phyloP scores from a whole-genome alignment of 2,113 vertebrate genomes.

The Turnix velox region DNA sequence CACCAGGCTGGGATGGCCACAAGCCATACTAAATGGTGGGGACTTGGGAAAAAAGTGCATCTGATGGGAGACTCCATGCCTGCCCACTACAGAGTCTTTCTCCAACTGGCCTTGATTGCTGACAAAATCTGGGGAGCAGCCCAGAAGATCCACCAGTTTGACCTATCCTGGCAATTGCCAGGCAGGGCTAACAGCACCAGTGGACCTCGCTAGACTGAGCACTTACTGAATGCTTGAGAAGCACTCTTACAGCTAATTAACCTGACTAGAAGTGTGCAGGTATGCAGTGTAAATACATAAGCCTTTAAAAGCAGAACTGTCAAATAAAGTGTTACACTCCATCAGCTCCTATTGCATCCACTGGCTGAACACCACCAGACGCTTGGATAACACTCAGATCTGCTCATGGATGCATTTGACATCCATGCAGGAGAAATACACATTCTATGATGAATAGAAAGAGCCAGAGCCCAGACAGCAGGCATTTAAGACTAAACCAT shows the following conservation, averaged over 20 bases:
- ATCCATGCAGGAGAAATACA: conserved; percentile 6
- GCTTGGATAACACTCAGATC: conserved; percentile 9
- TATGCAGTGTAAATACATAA: conserved; percentile 42
- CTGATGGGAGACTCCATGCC: neutral
- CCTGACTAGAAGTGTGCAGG: conserved; percentile 43
- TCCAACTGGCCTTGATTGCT: neutral
- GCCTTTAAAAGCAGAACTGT: conserved; percentile 63
- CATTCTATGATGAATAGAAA: neutral
- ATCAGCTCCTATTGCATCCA: conserved; percentile 28
- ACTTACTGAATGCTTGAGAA: conserved; percentile 6
- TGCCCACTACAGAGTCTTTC: neutral
- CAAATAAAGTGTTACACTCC: conserved; percentile 60
- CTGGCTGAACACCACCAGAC: conserved; percentile 1
- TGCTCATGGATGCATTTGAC: conserved; percentile 53
- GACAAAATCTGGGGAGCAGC: neutral
- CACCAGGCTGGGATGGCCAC: neutral
- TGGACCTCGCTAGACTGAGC: neutral
- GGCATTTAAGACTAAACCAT: conserved; percentile 29
- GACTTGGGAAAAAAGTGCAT: neutral
- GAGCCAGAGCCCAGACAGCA: neutral
- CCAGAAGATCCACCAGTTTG: neutral
- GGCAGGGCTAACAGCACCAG: neutral
- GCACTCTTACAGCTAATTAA: conserved; percentile 41
- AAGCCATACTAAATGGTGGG: neutral
- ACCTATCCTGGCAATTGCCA: neutral